Evolutionary conservation across 2,888 invertebrate species (phyloP).

Genomic region (Noctua janthina): DNA sequence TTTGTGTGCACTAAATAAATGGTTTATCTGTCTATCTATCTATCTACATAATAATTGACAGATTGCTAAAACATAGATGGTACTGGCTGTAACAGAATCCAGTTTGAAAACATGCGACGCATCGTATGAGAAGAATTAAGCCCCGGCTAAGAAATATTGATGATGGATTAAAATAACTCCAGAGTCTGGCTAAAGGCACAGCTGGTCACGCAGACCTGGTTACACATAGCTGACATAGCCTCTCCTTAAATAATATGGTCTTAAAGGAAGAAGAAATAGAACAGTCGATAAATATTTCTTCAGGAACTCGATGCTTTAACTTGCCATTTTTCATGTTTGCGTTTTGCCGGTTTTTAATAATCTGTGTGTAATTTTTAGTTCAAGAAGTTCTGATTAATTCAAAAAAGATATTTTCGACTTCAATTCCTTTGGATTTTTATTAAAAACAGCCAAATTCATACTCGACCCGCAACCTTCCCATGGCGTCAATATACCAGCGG

Average conservation of each 20-base stretch:
- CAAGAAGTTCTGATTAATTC: neutral
- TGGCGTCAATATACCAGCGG: conserved; percentile 47
- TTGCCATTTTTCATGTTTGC: neutral
- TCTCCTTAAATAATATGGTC: neutral
- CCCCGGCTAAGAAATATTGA: neutral
- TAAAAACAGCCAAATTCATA: neutral
- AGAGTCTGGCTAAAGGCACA: neutral
- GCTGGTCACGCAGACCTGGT: neutral
- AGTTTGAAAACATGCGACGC: neutral
- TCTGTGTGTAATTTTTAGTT: too few species aligned
- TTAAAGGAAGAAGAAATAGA: neutral
- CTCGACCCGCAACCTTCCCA: conserved; percentile 30
- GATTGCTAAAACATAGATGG: neutral
- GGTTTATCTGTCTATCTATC: too few species aligned
- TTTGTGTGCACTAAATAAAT: too few species aligned
- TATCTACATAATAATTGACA: neutral
- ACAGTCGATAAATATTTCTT: neutral
- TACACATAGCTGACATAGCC: neutral
- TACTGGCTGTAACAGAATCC: neutral
- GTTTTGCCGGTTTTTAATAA: neutral
- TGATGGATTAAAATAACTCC: neutral
- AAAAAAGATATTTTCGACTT: neutral
- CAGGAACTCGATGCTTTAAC: neutral
- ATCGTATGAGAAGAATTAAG: neutral
- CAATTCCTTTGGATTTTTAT: neutral